Conservation (phyloP, 2,888 invertebrate genomes). For the Drosophila meridionalis region DNA sequence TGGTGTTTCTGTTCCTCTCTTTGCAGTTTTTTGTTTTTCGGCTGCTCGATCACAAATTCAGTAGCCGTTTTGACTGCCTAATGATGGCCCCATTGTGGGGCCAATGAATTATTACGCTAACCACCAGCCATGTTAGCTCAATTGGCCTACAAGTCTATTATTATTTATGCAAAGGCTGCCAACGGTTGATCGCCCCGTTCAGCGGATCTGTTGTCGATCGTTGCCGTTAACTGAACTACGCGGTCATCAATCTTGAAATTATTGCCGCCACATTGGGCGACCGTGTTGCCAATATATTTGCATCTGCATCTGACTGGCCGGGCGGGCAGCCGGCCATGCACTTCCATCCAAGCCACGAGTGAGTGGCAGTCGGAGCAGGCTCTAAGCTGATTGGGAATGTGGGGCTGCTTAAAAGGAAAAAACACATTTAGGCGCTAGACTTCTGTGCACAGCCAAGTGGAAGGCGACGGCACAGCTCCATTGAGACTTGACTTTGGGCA, state of each 20-base stretch:
- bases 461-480: slow-evolving; percentile 6
- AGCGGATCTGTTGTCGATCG: slow-evolving; percentile 57
- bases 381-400: slow-evolving; percentile 34
- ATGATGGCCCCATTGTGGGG: slow-evolving; percentile 64
- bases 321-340: slow-evolving; percentile 9
- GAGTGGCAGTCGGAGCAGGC: neutral
- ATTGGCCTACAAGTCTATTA: slow-evolving; percentile 80
- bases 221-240: slow-evolving; percentile 76
- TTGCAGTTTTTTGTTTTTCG: slow-evolving; percentile 34
- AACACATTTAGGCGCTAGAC: slow-evolving; percentile 7
- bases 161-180: slow-evolving; percentile 71
- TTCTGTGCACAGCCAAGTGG: neutral
- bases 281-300: slow-evolving; percentile 61
- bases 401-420: slow-evolving; percentile 24
- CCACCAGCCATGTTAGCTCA: slow-evolving; percentile 79
- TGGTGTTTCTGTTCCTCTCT: neutral
- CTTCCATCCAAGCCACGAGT: slow-evolving; percentile 1
- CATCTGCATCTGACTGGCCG: slow-evolving; percentile 48
- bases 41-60: slow-evolving; percentile 69
- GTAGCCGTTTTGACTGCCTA: slow-evolving; percentile 79
- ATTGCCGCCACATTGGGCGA: slow-evolving; percentile 68
- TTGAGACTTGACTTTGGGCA: slow-evolving; percentile 4
- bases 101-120: slow-evolving; percentile 78
- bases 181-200: slow-evolving; percentile 52
- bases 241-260: slow-evolving; percentile 77